Evolutionary conservation across 1,140 invertebrate genomes (phyloP).

Genomic region (Lepidostoma basale): DNA sequence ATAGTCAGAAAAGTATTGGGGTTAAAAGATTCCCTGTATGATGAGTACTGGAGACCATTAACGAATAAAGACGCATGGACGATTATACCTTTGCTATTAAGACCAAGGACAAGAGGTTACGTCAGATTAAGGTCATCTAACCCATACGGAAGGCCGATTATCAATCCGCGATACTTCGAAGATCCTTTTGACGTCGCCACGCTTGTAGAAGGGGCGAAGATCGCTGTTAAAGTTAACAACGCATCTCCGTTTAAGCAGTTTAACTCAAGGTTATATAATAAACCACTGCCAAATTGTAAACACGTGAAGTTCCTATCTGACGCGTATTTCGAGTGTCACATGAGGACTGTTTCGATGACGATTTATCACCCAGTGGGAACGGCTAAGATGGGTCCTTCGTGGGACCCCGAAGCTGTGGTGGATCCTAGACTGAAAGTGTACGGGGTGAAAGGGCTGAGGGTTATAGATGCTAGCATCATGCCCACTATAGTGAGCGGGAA

Average conservation of each 20-base stretch:
- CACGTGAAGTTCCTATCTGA: constrained; percentile 75
- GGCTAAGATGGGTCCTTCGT: constrained; percentile 81
- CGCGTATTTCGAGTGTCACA: constrained; percentile 84
- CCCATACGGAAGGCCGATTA: constrained; percentile 83
- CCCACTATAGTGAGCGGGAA: constrained; percentile 83
- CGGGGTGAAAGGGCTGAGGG: constrained; percentile 76
- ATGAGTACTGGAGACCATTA: constrained; percentile 65
- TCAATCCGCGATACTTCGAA: constrained; percentile 89
- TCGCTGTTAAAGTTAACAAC: constrained; percentile 72
- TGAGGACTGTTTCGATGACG: constrained; percentile 83
- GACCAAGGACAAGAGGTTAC: constrained; percentile 80
- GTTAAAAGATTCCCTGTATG: constrained; percentile 79
- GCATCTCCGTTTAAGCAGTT: constrained; percentile 82
- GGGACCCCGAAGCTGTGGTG: constrained; percentile 79
- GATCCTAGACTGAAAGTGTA: constrained; percentile 80
- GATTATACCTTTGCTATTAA: constrained; percentile 79
- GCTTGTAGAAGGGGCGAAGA: constrained; percentile 82
- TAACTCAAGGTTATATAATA: constrained; percentile 73
- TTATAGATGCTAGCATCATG: constrained; percentile 90
- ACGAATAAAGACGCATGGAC: constrained; percentile 76
- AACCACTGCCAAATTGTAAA: constrained; percentile 79
- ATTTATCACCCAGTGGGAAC: constrained; percentile 85
- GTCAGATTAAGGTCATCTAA: constrained; percentile 76
- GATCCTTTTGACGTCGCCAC: constrained; percentile 77
- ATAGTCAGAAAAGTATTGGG: constrained; percentile 80